Conservation (phyloP, 2,113 vertebrate species). For the Brachyistius frenatus region DNA sequence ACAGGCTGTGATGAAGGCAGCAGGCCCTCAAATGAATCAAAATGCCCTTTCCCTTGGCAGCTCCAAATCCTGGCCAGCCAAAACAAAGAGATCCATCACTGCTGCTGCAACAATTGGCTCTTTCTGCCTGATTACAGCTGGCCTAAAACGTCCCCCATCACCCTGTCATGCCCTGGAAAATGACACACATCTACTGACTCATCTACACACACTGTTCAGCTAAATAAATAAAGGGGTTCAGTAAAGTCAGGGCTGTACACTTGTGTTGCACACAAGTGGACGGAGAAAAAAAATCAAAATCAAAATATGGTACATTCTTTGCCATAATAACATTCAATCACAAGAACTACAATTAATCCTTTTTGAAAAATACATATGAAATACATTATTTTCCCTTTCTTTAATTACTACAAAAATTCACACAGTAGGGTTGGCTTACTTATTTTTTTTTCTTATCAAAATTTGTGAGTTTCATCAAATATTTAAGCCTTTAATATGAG, state of each 20-base stretch:
- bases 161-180: conserved; percentile 37
- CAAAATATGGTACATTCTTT: not conserved
- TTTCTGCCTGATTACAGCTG: conserved; percentile 72
- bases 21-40: conserved; percentile 62
- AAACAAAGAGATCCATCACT: conserved; percentile 73
- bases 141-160: conserved; percentile 49
- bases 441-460: conserved; percentile 27
- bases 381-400: too few species aligned
- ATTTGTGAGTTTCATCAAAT: conserved; percentile 57
- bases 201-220: conserved; percentile 33
- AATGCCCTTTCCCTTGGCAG: conserved; percentile 60
- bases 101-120: conserved; percentile 64
- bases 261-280: too few species aligned
- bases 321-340: too few species aligned
- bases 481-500: conserved; percentile 52
- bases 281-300: too few species aligned
- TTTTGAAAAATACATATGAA: too few species aligned
- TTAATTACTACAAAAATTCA: too few species aligned
- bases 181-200: conserved; percentile 57
- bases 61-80: conserved; percentile 62
- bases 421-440: too few species aligned
- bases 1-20: conserved; percentile 50
- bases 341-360: too few species aligned
- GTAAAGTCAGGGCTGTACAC: not conserved
- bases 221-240: conserved; percentile 17